A percentile compares a stretch with the other conserved stretches of the same genome.
phyloP scores from a whole-genome alignment of 1,140 invertebrate species.

The Panagrolaimus sp. region DNA sequence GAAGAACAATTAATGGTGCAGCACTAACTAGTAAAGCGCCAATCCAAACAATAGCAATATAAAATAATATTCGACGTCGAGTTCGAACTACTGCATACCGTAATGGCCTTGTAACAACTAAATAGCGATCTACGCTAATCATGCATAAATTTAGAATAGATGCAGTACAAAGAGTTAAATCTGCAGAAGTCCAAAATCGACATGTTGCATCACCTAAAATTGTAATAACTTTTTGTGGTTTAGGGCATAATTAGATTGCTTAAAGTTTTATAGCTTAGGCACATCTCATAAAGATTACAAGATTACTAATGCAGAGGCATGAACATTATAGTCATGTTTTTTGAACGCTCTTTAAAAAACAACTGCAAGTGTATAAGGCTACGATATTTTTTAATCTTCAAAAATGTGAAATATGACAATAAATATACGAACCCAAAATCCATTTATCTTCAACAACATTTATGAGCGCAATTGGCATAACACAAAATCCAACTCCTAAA shows the following conservation, averaged over 20 bases:
- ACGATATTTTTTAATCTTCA: background rate
- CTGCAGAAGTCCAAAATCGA: constrained; percentile 95
- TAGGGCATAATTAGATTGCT: too few species aligned
- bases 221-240: too few species aligned
- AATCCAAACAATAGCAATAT: constrained; percentile 61
- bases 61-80: constrained; percentile 64
- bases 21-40: constrained; percentile 61
- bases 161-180: constrained; percentile 96
- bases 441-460: constrained; percentile 68
- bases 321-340: too few species aligned
- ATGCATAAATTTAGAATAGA: constrained; percentile 96
- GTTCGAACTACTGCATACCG: constrained; percentile 78
- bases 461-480: constrained; percentile 65
- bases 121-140: constrained; percentile 91
- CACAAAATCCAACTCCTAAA: constrained; percentile 68
- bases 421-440: constrained; percentile 73
- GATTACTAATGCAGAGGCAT: too few species aligned
- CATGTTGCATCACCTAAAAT: constrained; percentile 86
- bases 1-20: constrained; percentile 60
- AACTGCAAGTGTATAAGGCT: too few species aligned
- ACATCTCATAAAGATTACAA: too few species aligned
- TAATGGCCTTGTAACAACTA: constrained; percentile 94
- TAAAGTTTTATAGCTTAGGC: too few species aligned
- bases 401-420: too few species aligned
- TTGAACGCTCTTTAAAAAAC: too few species aligned